Evolutionary conservation across 2,888 invertebrate species (phyloP).

Genomic region (Itoplectis maculator): DNA sequence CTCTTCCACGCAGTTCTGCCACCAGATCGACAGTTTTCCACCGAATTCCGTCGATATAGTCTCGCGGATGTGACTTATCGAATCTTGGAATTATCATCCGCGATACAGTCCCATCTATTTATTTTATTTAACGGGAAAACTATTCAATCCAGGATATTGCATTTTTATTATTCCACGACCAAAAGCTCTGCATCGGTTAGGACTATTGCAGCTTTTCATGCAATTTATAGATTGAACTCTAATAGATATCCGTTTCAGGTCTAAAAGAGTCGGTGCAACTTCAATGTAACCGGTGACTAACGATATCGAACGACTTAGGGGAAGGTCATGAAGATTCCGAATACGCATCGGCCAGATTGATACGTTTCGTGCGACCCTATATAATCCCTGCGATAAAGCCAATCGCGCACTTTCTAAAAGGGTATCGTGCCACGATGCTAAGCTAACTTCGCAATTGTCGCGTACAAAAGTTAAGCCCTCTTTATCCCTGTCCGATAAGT

Average conservation of each 20-base stretch:
- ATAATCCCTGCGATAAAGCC: slow-evolving; percentile 22
- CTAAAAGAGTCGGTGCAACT: not conserved
- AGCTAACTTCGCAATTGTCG: slow-evolving; percentile 39
- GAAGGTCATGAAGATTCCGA: too few relatives aligned
- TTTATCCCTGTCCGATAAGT: slow-evolving; percentile 40
- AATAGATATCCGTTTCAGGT: not conserved
- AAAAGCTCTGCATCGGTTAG: not conserved
- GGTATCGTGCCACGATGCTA: slow-evolving; percentile 20
- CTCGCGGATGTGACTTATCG: slow-evolving; percentile 22
- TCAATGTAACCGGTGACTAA: not conserved
- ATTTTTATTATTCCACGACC: not conserved
- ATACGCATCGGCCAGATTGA: not conserved
- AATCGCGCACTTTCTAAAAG: slow-evolving; percentile 29
- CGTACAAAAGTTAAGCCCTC: slow-evolving; percentile 42
- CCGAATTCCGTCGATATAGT: not conserved
- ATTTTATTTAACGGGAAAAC: not conserved
- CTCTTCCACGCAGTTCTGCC: slow-evolving; percentile 2
- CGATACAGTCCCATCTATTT: not conserved
- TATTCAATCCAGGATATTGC: slow-evolving; percentile 3
- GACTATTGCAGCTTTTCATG: not conserved
- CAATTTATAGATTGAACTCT: not conserved
- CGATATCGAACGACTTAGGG: not conserved
- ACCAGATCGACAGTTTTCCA: slow-evolving; percentile 14
- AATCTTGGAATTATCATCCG: slow-evolving; percentile 27
- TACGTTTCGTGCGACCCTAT: not conserved